Percentiles rank a stretch among this genome's conserved stretches.
phyloP scores from a whole-genome alignment of 2,797 vertebrate species.

The Sarcophilus harrisii region DNA sequence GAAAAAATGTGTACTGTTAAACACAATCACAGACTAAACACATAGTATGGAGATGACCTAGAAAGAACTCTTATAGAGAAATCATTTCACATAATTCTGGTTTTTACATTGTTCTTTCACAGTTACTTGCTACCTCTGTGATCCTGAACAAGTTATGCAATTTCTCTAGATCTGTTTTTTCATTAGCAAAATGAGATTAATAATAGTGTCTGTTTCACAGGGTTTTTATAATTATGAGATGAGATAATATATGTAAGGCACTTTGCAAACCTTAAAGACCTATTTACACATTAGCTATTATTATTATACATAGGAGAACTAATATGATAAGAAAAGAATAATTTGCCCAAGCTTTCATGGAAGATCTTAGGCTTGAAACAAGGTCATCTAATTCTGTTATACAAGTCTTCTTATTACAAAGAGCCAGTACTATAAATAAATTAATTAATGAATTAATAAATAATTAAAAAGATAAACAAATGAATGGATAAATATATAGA shows the following conservation, averaged over 20 bases:
- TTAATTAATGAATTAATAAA: too few relatives aligned
- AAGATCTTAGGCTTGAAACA: not conserved
- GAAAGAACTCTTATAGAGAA: not conserved
- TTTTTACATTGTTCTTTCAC: not conserved
- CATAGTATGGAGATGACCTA: constrained; percentile 24
- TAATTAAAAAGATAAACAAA: too few relatives aligned
- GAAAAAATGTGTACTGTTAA: constrained; percentile 16
- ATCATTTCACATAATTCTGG: not conserved
- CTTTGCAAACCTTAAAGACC: not conserved
- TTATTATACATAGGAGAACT: not conserved
- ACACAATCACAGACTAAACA: constrained; percentile 12
- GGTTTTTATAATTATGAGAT: not conserved
- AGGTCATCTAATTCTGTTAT: not conserved
- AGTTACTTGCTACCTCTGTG: not conserved
- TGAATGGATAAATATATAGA: too few relatives aligned
- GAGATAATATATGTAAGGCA: not conserved
- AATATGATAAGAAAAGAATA: not conserved
- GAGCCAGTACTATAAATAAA: not conserved
- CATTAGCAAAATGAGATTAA: not conserved
- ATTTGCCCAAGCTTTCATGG: not conserved
- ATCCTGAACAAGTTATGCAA: not conserved
- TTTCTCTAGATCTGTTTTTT: not conserved
- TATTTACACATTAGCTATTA: not conserved
- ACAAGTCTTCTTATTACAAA: not conserved
- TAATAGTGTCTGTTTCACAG: not conserved